phyloP scores from a whole-genome alignment of 1,140 invertebrate species.

The Drosophila truncata region DNA sequence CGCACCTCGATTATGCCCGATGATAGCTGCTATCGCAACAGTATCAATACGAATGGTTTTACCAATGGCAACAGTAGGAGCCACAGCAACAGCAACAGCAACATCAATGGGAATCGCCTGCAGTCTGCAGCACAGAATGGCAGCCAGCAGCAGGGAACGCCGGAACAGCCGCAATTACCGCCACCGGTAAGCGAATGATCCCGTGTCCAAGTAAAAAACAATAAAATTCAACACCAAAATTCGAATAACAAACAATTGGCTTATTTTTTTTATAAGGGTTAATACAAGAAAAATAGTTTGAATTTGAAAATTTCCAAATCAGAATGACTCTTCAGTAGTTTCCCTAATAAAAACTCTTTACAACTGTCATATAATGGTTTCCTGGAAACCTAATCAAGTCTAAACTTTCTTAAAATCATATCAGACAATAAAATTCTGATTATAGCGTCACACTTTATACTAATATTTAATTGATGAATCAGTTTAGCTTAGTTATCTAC shows the following conservation, averaged over 20 bases:
- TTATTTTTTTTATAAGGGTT: not conserved
- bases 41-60: slow-evolving; percentile 33
- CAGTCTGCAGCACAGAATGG: slow-evolving; percentile 48
- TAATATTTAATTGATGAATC: slow-evolving; percentile 5
- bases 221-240: slow-evolving; percentile 6
- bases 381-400: not conserved
- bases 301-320: not conserved
- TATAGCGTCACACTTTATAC: not conserved
- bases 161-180: slow-evolving; percentile 86
- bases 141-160: slow-evolving; percentile 42
- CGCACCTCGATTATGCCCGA: slow-evolving; percentile 80
- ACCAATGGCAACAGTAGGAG: slow-evolving; percentile 25
- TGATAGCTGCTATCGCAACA: slow-evolving; percentile 77
- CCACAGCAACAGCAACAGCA: slow-evolving; percentile 22
- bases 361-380: not conserved
- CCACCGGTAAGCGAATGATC: slow-evolving; percentile 87
- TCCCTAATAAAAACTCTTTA: not conserved
- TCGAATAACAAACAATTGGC: slow-evolving; percentile 6
- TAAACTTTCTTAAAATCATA: not conserved
- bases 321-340: not conserved
- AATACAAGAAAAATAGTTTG: not conserved
- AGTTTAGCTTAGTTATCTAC: not conserved
- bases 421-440: not conserved
- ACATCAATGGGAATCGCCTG: slow-evolving; percentile 53
- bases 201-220: slow-evolving; percentile 6